Conservation (phyloP, 2,113 vertebrate genomes). For the Tamias sibiricus region DNA sequence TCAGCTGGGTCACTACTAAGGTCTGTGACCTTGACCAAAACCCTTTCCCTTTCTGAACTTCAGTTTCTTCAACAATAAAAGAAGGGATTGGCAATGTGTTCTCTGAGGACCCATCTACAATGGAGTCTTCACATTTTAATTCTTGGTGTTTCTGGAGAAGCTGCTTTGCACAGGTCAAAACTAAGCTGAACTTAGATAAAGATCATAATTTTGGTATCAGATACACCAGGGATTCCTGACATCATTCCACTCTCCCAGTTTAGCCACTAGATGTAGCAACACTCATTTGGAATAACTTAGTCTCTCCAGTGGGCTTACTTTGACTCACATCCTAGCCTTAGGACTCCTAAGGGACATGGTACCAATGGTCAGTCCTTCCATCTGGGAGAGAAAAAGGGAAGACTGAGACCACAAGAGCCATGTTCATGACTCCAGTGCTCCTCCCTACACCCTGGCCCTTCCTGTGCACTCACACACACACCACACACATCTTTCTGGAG, state of each 20-base stretch:
- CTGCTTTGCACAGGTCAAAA: background rate
- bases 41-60: background rate
- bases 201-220: background rate
- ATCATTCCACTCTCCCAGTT: background rate
- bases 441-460: background rate
- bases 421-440: background rate
- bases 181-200: background rate
- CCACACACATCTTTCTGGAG: background rate
- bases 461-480: background rate
- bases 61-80: background rate
- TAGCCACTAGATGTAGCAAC: background rate
- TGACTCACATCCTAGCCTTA: background rate
- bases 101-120: background rate
- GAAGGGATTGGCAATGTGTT: background rate
- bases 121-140: background rate
- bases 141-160: background rate
- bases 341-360: background rate
- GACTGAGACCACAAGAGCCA: background rate
- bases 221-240: background rate
- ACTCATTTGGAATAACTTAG: background rate
- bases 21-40: background rate
- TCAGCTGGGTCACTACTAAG: background rate
- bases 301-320: background rate
- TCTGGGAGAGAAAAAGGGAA: background rate
- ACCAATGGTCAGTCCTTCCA: background rate